These are phyloP conservation scores for Siniperca scherzeri DNA, from an alignment of 2,797 vertebrate genomes.

Conservation along the genomic window DNA sequence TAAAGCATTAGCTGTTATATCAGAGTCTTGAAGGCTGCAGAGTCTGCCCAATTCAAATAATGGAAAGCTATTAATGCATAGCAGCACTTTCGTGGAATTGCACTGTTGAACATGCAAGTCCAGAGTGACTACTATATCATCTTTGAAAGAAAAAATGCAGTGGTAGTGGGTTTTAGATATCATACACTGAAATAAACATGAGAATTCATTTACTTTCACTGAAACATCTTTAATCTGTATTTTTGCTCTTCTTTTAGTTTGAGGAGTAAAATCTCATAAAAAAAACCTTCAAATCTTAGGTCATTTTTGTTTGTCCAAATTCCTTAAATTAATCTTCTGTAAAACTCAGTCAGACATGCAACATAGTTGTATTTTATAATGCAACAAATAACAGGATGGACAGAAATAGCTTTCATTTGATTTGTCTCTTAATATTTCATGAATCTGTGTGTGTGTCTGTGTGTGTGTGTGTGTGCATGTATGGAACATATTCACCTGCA, in stretches of 20 bases:
- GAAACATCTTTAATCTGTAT: background rate
- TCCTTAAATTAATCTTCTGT: background rate
- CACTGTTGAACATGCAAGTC: constrained; percentile 23
- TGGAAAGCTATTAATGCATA: constrained; percentile 58
- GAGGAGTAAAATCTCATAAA: background rate
- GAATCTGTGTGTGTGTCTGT: background rate
- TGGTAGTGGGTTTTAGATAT: background rate
- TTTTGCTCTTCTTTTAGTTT: background rate
- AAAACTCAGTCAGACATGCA: background rate
- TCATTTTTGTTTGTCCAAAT: background rate
- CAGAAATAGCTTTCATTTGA: constrained; percentile 27
- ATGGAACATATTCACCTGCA: background rate
- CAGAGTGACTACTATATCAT: constrained; percentile 13
- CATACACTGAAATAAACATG: background rate
- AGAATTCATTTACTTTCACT: background rate
- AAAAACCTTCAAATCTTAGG: background rate
- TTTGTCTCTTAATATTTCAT: constrained; percentile 55
- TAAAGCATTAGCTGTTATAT: constrained; percentile 71
- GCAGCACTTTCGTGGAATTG: constrained; percentile 29
- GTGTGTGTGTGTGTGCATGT: background rate
- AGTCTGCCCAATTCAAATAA: constrained; percentile 61
- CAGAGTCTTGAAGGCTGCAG: constrained; percentile 57
- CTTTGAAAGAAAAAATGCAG: background rate
- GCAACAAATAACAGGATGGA: constrained; percentile 4
- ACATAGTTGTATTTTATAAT: background rate